Conservation (phyloP, 2,113 vertebrate species). For the Lampris megalopsis region DNA sequence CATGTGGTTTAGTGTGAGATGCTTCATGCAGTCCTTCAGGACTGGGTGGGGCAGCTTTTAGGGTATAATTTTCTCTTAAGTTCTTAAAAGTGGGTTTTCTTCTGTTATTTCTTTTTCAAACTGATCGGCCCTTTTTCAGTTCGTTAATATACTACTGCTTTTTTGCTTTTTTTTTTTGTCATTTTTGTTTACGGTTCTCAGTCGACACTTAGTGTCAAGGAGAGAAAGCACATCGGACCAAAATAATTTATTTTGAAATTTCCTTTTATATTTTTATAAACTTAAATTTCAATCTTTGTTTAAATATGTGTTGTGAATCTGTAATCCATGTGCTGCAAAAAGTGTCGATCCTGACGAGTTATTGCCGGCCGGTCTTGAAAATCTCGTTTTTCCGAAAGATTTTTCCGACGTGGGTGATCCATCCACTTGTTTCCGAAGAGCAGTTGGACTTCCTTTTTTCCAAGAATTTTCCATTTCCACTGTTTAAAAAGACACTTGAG, state of each 20-base stretch:
- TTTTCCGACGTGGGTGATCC: too few species aligned
- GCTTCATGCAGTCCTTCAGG: slow-evolving; percentile 3
- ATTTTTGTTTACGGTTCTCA: slow-evolving; percentile 7
- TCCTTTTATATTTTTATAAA: slow-evolving; percentile 16
- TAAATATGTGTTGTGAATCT: background rate
- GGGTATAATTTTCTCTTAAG: background rate
- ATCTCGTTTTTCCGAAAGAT: too few species aligned
- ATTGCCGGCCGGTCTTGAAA: too few species aligned
- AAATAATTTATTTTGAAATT: slow-evolving; percentile 33
- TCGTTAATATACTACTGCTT: background rate
- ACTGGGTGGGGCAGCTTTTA: background rate
- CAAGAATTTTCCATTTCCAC: too few species aligned
- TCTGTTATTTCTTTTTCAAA: background rate
- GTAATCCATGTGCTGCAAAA: too few species aligned
- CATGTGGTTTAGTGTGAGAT: background rate
- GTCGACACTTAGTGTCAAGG: background rate
- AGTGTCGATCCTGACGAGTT: too few species aligned
- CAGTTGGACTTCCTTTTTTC: too few species aligned
- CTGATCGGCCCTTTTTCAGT: slow-evolving; percentile 2
- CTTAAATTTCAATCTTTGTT: background rate
- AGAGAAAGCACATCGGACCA: slow-evolving; percentile 5
- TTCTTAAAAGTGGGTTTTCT: background rate
- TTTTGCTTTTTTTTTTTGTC: background rate
- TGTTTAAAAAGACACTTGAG: too few species aligned
- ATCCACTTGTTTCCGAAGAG: too few species aligned